These are phyloP conservation scores for Labeo rohita DNA, from an alignment of 2,113 vertebrate species.

Conservation along the genomic window DNA sequence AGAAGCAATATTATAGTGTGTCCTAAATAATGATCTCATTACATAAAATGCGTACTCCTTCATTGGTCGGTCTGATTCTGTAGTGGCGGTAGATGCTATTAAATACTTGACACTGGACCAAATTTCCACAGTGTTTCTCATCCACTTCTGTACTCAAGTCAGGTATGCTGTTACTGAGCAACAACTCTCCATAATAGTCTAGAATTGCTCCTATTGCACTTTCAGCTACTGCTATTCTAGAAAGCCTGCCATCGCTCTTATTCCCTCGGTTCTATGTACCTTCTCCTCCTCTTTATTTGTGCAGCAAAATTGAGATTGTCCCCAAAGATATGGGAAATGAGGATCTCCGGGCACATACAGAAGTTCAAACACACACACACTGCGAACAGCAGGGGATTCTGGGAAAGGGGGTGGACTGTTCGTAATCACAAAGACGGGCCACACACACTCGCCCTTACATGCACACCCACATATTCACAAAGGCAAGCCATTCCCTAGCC, in stretches of 20 bases:
- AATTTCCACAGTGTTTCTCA: slow-evolving; percentile 20
- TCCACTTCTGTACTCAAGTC: slow-evolving; percentile 33
- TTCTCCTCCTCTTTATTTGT: slow-evolving; percentile 18
- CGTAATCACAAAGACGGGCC: slow-evolving; percentile 54
- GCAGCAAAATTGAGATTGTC: slow-evolving; percentile 36
- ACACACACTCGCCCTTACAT: slow-evolving; percentile 47
- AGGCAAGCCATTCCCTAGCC: slow-evolving; percentile 47
- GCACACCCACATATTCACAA: slow-evolving; percentile 48
- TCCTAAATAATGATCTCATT: not conserved
- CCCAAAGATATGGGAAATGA: slow-evolving; percentile 38
- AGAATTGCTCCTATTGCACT: slow-evolving; percentile 7
- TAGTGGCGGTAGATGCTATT: not conserved
- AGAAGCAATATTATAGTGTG: not conserved
- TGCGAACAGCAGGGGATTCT: slow-evolving; percentile 54
- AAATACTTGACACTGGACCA: slow-evolving; percentile 11
- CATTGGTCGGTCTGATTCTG: not conserved
- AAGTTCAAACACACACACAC: slow-evolving; percentile 45
- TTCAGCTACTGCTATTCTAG: not conserved
- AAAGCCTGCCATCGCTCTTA: not conserved
- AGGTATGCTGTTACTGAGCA: slow-evolving; percentile 37
- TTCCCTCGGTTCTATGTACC: not conserved
- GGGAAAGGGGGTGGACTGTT: slow-evolving; percentile 57
- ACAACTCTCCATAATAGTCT: slow-evolving; percentile 14
- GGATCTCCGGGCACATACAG: slow-evolving; percentile 10
- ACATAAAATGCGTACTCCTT: not conserved